phyloP scores from a whole-genome alignment of 2,888 invertebrate species.

The Amphipoea lucens region DNA sequence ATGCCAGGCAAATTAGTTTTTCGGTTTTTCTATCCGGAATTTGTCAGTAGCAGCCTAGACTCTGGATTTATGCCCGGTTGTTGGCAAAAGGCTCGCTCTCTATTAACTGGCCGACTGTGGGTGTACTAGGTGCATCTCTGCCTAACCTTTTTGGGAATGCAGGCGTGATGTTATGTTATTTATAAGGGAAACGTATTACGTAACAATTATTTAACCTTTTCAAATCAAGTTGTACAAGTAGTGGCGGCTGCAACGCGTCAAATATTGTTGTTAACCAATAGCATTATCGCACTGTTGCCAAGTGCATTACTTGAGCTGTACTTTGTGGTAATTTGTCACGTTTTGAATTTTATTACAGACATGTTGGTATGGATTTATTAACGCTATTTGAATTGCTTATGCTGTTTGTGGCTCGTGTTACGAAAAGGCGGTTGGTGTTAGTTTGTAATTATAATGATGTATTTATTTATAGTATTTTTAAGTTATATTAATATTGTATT shows the following conservation, averaged over 20 bases:
- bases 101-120: neutral
- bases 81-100: neutral
- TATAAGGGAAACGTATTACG: neutral
- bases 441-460: too few relatives aligned
- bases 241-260: slow-evolving; percentile 1
- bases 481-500: too few relatives aligned
- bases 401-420: neutral
- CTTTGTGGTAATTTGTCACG: slow-evolving; percentile 39
- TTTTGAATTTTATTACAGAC: slow-evolving; percentile 16
- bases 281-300: slow-evolving; percentile 42
- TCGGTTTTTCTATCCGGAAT: neutral
- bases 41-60: neutral
- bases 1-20: neutral
- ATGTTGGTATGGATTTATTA: neutral
- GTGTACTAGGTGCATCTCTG: neutral
- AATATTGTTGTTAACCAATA: slow-evolving; percentile 26
- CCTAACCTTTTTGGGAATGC: neutral
- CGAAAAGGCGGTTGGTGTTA: neutral
- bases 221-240: slow-evolving; percentile 3
- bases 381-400: slow-evolving; percentile 13
- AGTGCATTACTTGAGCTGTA: slow-evolving; percentile 23
- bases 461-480: too few relatives aligned
- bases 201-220: slow-evolving; percentile 5
- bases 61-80: neutral
- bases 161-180: neutral